phyloP scores from a whole-genome alignment of 1,140 invertebrate species.

The Dreissena polymorpha region DNA sequence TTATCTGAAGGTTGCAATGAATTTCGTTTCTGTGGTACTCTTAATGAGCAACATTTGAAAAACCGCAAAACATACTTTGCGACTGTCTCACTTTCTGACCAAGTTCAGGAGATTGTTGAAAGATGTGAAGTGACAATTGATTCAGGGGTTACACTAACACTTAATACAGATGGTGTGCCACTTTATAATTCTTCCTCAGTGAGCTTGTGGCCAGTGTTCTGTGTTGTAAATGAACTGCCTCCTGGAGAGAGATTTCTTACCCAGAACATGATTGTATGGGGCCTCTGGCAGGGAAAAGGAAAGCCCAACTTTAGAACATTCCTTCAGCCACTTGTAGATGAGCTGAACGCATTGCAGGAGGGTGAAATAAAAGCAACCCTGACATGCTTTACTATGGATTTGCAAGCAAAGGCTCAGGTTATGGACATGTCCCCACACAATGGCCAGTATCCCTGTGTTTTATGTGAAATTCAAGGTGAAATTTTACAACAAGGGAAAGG shows the following conservation, averaged over 20 bases:
- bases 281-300: constrained; percentile 32
- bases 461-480: constrained; percentile 21
- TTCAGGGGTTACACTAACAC: background rate
- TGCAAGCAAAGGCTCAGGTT: constrained; percentile 23
- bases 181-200: constrained; percentile 13
- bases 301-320: constrained; percentile 32
- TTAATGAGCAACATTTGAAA: too few relatives aligned
- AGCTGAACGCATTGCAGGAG: constrained; percentile 9
- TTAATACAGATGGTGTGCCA: constrained; percentile 31
- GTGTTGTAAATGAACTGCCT: constrained; percentile 21
- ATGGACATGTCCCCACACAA: constrained; percentile 25
- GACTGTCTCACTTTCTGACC: background rate
- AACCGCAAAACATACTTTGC: background rate
- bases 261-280: constrained; percentile 35
- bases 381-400: constrained; percentile 4
- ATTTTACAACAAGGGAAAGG: background rate
- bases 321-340: constrained; percentile 21
- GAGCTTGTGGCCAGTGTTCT: constrained; percentile 32
- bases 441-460: constrained; percentile 26
- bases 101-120: background rate
- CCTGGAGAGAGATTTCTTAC: constrained; percentile 11
- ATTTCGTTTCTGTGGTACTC: too few relatives aligned
- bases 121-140: background rate
- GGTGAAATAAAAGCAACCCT: constrained; percentile 6
- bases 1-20: too few relatives aligned